A percentile compares a stretch with the other conserved stretches of the same genome.
These are phyloP conservation scores for Heliothis virescens DNA, from an alignment of 1,140 invertebrate species.

Conservation along the genomic window DNA sequence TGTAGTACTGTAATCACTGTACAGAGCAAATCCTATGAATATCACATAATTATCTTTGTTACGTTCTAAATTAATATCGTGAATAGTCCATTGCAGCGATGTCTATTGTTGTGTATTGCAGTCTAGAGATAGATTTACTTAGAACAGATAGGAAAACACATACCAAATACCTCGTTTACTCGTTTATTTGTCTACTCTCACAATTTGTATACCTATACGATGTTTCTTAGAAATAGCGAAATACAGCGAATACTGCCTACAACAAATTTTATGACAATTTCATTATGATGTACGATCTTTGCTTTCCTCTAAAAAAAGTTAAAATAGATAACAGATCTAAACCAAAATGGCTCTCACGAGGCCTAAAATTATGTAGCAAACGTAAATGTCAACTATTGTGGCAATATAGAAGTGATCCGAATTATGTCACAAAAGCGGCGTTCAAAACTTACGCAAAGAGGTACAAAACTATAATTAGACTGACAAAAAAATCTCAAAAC, in stretches of 20 bases:
- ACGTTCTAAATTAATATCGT: constrained; percentile 56
- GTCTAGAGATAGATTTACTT: no score
- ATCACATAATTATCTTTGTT: constrained; percentile 58
- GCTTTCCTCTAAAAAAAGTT: neutral
- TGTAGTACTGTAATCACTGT: constrained; percentile 54
- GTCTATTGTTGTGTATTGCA: constrained; percentile 3
- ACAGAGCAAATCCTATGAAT: constrained; percentile 53
- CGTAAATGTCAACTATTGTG: neutral
- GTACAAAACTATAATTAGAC: neutral
- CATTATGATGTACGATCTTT: neutral
- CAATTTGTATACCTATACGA: no score
- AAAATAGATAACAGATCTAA: neutral
- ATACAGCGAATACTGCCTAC: neutral
- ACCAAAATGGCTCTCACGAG: neutral
- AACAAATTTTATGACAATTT: neutral
- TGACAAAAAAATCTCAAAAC: constrained; percentile 1
- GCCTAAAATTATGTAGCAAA: neutral
- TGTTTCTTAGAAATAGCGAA: no score
- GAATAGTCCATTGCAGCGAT: constrained; percentile 48
- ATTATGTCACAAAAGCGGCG: neutral
- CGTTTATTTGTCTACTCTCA: no score
- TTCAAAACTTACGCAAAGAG: neutral
- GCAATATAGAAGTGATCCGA: neutral
- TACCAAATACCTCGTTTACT: no score
- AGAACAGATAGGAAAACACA: no score